Conservation (phyloP, 2,113 vertebrate genomes). For the Nesogale talazaci region DNA sequence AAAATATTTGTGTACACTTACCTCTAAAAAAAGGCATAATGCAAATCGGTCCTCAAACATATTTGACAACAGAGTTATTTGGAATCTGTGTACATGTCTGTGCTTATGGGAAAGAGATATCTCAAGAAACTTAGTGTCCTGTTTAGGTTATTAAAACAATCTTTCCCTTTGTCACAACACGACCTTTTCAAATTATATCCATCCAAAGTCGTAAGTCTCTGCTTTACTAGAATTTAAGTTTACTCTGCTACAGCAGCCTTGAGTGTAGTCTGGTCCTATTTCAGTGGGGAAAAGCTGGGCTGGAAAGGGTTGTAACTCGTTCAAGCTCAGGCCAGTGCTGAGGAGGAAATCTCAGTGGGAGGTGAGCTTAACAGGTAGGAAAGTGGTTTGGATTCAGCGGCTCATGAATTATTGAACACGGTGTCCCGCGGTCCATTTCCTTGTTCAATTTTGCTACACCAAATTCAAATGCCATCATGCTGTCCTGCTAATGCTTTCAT, state of each 20-base stretch:
- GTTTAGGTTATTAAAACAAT: conserved; percentile 39
- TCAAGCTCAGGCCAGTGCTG: background rate
- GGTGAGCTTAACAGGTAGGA: conserved; percentile 29
- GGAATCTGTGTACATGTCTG: background rate
- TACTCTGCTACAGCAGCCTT: background rate
- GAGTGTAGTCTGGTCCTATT: background rate
- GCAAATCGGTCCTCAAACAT: conserved; percentile 35
- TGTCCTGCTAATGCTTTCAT: conserved; percentile 34
- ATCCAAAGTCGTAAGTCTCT: background rate
- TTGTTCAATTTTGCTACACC: conserved; percentile 9
- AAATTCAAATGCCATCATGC: conserved; percentile 43
- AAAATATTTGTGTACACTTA: background rate
- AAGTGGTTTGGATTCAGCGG: background rate
- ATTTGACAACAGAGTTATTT: background rate
- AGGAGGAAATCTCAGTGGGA: conserved; percentile 18
- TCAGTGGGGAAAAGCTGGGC: background rate
- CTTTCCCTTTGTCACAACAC: background rate
- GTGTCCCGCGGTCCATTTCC: conserved; percentile 21
- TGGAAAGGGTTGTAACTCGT: background rate
- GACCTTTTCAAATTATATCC: conserved; percentile 29
- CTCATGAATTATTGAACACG: conserved; percentile 69
- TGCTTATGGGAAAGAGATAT: conserved; percentile 24
- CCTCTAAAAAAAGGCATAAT: background rate
- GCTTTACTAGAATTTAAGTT: background rate
- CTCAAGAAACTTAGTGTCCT: background rate